Base-by-base conservation (phyloP, 2,888 invertebrate species). In the Nemotelus pantherinus region DNA sequence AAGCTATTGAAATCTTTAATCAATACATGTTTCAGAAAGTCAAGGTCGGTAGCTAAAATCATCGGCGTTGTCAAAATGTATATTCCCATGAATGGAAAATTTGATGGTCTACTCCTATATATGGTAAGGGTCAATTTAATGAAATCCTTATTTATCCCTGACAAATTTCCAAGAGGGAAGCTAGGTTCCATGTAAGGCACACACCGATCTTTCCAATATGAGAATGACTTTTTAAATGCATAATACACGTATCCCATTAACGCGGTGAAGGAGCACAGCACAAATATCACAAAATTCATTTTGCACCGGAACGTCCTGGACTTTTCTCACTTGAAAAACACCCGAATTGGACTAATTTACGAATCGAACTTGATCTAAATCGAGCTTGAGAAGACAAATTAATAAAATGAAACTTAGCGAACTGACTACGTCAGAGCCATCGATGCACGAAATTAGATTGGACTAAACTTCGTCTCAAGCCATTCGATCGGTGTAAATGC, bases 181-280 rank as follows among this genome's bases (percentile, higher is more conserved):
- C 9, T 10, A n/a, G 76, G 76, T 5, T 60, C 83, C 0, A 90
- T 88, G 9, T 89, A 89, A 1, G 86, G 84, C 1, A 91, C 89
- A 7, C 89, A 88, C 81, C 85, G 87, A 77, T 84, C 86, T 53
- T 86, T 83, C 91, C 91, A 92, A 44, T 57, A 55, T 6, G 64
- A 65, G 50, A 68, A 80, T 71, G 76, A 74, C n/a, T 64, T 45
- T 53, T 77, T 78, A 9, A 80, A 76, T 25, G 25, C 25, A 25
- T 25, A 25, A 25, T 25, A 25, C 25, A 25, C 25, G 55, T 45
- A 79, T 10, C 25, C 58, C 47, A 39, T 68, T 43, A 65, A 4
- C 5, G 58, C 58, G 6, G 58, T 25, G n/a, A 4, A 4, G 5
- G 39, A 6, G 5, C 58, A n/a, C 9, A 58, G 5, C n/a, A 5